These are phyloP conservation scores for Scaptomyza parva DNA, from an alignment of 2,888 invertebrate species.

Conservation along the genomic window DNA sequence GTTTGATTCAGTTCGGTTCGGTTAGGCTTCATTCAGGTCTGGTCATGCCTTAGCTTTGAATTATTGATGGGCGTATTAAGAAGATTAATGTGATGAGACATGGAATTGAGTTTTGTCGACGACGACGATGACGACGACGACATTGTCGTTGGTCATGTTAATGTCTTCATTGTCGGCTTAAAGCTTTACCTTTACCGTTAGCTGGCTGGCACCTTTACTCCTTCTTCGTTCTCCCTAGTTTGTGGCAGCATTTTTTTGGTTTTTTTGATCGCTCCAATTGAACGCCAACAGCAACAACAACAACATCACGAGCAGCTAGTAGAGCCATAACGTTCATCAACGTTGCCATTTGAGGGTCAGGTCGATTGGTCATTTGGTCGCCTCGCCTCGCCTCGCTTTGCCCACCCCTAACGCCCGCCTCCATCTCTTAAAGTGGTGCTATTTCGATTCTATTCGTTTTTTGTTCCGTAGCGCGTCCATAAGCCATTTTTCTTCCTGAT, in stretches of 20 bases:
- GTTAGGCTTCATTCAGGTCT: conserved; percentile 41
- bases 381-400: conserved; percentile 11
- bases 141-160: conserved; percentile 74
- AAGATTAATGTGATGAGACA: conserved; percentile 78
- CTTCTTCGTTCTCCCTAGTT: conserved; percentile 14
- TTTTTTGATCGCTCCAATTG: conserved; percentile 55
- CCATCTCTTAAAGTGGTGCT: conserved; percentile 9
- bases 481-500: conserved; percentile 77
- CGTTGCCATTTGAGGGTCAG: conserved; percentile 56
- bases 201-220: conserved; percentile 28
- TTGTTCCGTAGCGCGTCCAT: conserved; percentile 71
- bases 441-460: conserved; percentile 36
- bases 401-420: background rate
- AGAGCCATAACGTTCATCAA: conserved; percentile 75
- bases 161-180: conserved; percentile 79
- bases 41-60: conserved; percentile 79
- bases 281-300: conserved; percentile 37
- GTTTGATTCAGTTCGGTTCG: conserved; percentile 47
- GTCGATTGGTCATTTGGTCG: conserved; percentile 76
- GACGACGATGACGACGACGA: conserved; percentile 53
- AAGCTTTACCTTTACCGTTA: conserved; percentile 72
- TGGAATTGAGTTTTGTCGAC: conserved; percentile 72
- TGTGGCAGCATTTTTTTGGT: conserved; percentile 12
- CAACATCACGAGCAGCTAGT: conserved; percentile 1
- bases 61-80: conserved; percentile 80